Conservation (phyloP, 2,113 vertebrate genomes). For the Vanacampus margaritifer region DNA sequence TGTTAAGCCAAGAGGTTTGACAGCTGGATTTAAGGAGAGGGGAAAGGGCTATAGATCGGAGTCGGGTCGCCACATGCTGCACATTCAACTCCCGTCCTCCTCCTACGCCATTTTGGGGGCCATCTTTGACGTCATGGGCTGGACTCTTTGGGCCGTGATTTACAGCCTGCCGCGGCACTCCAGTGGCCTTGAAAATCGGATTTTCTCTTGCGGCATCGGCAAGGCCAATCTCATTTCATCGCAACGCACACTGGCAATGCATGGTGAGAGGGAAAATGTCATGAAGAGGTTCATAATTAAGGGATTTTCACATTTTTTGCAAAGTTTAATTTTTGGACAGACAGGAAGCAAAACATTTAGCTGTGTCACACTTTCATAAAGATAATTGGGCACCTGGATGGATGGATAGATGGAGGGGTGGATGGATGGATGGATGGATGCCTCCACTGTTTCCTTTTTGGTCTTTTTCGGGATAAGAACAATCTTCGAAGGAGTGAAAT, state of each 20-base stretch:
- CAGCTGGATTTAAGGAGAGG: conserved; percentile 55
- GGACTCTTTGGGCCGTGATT: conserved; percentile 40
- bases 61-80: conserved; percentile 52
- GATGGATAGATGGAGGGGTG: too few species aligned
- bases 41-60: conserved; percentile 49
- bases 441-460: neutral
- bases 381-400: too few species aligned
- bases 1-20: conserved; percentile 54
- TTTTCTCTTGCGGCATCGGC: conserved; percentile 22
- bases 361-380: neutral
- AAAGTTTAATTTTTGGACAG: neutral
- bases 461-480: neutral
- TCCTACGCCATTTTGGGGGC: conserved; percentile 42
- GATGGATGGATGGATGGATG: too few species aligned
- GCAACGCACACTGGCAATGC: conserved; percentile 8
- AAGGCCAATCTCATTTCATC: conserved; percentile 22
- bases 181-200: conserved; percentile 20
- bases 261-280: conserved; percentile 3
- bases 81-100: conserved; percentile 58
- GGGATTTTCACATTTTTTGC: conserved; percentile 5
- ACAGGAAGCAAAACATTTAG: neutral
- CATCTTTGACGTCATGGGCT: conserved; percentile 42
- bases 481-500: too few species aligned
- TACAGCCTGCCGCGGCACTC: conserved; percentile 18
- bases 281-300: conserved; percentile 23